Conservation (phyloP, 2,797 vertebrate genomes). For the Acridotheres tristis region DNA sequence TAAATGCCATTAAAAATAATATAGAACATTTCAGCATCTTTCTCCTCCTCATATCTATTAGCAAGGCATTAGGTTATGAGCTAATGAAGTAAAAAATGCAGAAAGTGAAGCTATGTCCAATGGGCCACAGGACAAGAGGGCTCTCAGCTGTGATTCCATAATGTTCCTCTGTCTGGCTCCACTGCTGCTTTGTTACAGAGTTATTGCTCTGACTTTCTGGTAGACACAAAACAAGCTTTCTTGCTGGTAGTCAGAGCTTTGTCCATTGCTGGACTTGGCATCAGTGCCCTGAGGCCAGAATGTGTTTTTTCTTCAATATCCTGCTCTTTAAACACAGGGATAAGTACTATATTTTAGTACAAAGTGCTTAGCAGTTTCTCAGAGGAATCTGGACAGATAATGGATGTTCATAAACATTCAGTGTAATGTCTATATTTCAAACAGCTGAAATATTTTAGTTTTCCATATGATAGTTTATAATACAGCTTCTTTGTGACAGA, state of each 20-base stretch:
- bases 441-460: background rate
- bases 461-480: background rate
- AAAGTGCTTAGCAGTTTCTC: background rate
- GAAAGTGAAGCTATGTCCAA: background rate
- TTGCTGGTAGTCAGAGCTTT: background rate
- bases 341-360: background rate
- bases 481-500: background rate
- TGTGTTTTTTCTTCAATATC: background rate
- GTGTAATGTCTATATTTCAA: background rate
- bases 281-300: background rate
- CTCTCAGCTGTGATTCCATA: background rate
- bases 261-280: background rate
- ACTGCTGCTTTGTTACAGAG: background rate
- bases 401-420: background rate
- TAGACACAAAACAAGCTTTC: background rate
- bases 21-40: background rate
- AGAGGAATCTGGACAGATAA: background rate
- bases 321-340: background rate
- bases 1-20: conserved; percentile 36
- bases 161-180: background rate
- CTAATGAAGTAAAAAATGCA: conserved; percentile 9
- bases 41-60: background rate
- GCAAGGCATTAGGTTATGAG: background rate
- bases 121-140: background rate
- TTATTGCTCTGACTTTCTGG: background rate